A percentile compares a stretch with the other conserved stretches of the same genome.
These are phyloP conservation scores for Papilio gigon DNA, from an alignment of 2,888 invertebrate genomes.

Conservation along the genomic window DNA sequence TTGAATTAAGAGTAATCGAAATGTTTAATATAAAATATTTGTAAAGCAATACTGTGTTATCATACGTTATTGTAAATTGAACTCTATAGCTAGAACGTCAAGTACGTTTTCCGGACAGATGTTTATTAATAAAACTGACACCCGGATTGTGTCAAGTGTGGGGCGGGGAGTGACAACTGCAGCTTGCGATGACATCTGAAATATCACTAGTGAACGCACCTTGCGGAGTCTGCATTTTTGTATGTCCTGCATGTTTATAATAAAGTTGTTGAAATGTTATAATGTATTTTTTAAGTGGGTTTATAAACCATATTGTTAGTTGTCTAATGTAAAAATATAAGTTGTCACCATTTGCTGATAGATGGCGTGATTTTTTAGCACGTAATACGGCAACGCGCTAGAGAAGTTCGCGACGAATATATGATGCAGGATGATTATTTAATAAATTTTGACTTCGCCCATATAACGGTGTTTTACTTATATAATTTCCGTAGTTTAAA, in stretches of 20 bases:
- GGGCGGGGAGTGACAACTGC: constrained; percentile 8
- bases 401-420: too few species aligned
- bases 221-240: constrained; percentile 13
- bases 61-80: neutral
- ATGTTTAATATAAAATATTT: constrained; percentile 12
- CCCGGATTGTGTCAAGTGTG: constrained; percentile 20
- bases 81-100: neutral
- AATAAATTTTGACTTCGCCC: too few species aligned
- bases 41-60: neutral
- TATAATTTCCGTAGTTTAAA: too few species aligned
- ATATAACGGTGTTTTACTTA: too few species aligned
- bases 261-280: neutral
- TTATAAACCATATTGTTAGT: too few species aligned
- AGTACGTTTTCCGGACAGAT: neutral
- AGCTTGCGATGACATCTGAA: constrained; percentile 21
- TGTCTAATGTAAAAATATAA: too few species aligned
- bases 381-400: too few species aligned
- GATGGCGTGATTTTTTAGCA: too few species aligned
- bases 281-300: neutral
- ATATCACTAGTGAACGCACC: constrained; percentile 12
- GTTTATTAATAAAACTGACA: constrained; percentile 30
- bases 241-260: too few species aligned
- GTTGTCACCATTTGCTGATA: too few species aligned
- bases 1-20: neutral
- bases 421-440: too few species aligned